Evolutionary conservation across 2,113 vertebrate genomes (phyloP).

Genomic region (Diphyllodes magnificus): DNA sequence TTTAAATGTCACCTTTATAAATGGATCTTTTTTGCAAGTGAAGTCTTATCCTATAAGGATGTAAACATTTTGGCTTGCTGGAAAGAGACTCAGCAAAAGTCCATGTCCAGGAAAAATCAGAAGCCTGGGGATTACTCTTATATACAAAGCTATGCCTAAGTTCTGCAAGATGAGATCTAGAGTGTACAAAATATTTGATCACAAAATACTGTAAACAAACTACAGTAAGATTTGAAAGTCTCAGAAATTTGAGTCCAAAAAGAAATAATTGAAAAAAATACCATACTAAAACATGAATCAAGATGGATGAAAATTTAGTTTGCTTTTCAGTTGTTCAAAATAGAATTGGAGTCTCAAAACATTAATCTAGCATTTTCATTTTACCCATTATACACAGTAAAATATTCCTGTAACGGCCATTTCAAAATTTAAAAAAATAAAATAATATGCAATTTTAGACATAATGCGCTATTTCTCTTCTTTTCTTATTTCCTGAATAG

Average conservation of each 20-base stretch:
- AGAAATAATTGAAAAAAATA: background rate
- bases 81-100: background rate
- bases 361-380: background rate
- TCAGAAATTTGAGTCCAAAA: background rate
- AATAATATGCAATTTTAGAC: background rate
- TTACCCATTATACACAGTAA: background rate
- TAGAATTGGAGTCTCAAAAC: background rate
- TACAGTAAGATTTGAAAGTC: background rate
- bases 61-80: background rate
- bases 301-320: background rate
- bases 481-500: background rate
- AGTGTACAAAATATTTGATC: background rate
- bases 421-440: background rate
- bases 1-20: background rate
- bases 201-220: background rate
- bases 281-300: background rate
- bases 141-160: background rate
- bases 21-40: background rate
- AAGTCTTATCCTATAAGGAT: background rate
- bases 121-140: background rate
- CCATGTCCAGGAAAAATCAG: background rate
- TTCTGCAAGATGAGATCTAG: background rate
- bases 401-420: background rate
- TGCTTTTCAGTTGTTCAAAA: background rate
- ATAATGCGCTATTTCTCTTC: background rate